Evolutionary conservation across 2,888 invertebrate species (phyloP), one percentile per base, ranked within the genome.

Genomic region (Leptinotarsa haldemani): DNA sequence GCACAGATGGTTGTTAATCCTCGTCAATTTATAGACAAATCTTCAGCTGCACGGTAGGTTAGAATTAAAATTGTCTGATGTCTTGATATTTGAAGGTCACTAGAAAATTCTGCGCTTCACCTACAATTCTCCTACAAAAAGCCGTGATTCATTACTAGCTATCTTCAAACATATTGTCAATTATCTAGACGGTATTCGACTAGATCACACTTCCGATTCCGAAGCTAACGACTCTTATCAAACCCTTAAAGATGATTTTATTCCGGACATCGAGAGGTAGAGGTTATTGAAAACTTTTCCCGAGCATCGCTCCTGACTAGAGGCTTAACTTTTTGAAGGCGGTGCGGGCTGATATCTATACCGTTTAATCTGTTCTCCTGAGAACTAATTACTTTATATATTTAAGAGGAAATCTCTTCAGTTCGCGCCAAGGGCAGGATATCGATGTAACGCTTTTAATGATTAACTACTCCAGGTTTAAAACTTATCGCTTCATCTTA

Each of bases 381-480:
- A 78, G 76, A 74, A 71, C 74, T 75, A 76, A 76, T 76, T 78
- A 78, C 74, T 74, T 75, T 73, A 78, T 74, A 76, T 73, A 76
- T 74, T 78, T 73, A 66, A 71, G 70, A 75, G 71, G 76, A 74
- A 70, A 73, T 76, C 74, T 76, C 75, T 40, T 40, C 74, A 74
- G 76, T 76, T 74, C 20, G 74, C 73, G 71, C 63, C 65, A 65
- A 52, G 61, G 30, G 22, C 53, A n/a, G 52, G 69, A 18, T 73
- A 77, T 78, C 71, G 74, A 76, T 78, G 71, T 65, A 46, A 67
- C 73, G 64, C 73, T 74, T 74, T 77, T 72, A 75, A 77, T 78
- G 78, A 78, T 78, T 78, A 76, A 78, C 76, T 75, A 78, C 69
- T 53, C 65, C 73, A 68, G 76, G 73, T 76, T 76, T 78, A 74